These are phyloP conservation scores for Microctonus brassicae DNA, from an alignment of 2,888 invertebrate genomes.

Conservation along the genomic window DNA sequence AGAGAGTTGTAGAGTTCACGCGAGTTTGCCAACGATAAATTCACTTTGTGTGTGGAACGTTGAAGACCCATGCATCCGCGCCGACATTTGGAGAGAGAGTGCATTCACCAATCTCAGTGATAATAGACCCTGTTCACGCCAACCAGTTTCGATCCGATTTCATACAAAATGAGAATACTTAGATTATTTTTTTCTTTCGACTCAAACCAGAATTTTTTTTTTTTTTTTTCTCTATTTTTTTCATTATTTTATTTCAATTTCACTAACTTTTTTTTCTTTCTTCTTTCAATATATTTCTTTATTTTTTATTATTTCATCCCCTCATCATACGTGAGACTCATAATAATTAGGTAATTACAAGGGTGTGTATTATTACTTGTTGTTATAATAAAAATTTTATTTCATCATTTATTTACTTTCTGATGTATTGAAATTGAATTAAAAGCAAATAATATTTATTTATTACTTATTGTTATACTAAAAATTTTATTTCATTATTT, in stretches of 20 bases:
- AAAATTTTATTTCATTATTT: too few relatives aligned
- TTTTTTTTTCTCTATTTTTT: background rate
- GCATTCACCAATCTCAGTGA: constrained; percentile 31
- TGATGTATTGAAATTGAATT: too few relatives aligned
- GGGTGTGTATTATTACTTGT: background rate
- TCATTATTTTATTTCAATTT: background rate
- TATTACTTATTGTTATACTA: background rate
- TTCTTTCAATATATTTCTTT: too few relatives aligned
- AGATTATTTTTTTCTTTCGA: constrained; percentile 6
- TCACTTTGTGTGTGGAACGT: constrained; percentile 35
- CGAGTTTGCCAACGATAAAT: constrained; percentile 39
- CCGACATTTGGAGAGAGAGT: constrained; percentile 28
- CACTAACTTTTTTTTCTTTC: too few relatives aligned
- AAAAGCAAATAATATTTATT: background rate
- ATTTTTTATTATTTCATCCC: background rate
- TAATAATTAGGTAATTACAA: background rate
- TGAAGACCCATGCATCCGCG: constrained; percentile 30
- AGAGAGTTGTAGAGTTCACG: constrained; percentile 27
- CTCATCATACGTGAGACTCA: background rate
- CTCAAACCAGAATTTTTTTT: too few relatives aligned
- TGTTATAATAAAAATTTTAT: too few relatives aligned
- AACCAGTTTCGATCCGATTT: constrained; percentile 36
- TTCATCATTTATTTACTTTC: background rate
- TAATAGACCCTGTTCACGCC: constrained; percentile 44
- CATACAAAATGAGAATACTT: constrained; percentile 8